Conservation (phyloP, 2,797 vertebrate species). For the Sebastes nivosus region DNA sequence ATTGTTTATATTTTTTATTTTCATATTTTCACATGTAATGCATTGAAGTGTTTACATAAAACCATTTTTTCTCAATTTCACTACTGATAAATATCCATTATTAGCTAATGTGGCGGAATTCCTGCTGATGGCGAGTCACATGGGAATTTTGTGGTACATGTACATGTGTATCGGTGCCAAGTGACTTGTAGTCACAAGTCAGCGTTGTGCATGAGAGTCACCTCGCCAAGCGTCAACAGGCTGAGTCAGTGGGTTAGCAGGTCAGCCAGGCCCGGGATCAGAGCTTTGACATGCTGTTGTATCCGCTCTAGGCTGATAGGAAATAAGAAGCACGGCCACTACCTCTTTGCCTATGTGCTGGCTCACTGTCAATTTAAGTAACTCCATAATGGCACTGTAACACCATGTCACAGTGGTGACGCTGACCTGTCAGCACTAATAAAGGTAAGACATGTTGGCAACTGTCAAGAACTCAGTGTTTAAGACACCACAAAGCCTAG, state of each 20-base stretch:
- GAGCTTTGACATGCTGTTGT: conserved; percentile 46
- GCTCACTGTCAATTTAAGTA: conserved; percentile 25
- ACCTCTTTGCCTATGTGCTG: conserved; percentile 11
- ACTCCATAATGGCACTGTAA: conserved; percentile 36
- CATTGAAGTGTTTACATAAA: background rate
- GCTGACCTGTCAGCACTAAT: conserved; percentile 51
- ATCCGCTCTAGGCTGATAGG: conserved; percentile 22
- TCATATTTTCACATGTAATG: background rate
- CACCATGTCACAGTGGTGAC: conserved; percentile 45
- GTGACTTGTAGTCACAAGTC: conserved; percentile 25
- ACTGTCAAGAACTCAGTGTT: conserved; percentile 35
- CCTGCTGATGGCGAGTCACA: conserved; percentile 17
- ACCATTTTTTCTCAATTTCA: background rate
- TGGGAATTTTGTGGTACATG: conserved; percentile 23
- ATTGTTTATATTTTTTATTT: background rate
- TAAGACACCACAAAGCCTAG: conserved; percentile 28
- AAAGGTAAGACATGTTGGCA: conserved; percentile 54
- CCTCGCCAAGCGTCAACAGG: conserved; percentile 31
- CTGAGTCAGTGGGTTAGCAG: conserved; percentile 69
- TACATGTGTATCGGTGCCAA: conserved; percentile 22
- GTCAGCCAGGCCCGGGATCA: conserved; percentile 63
- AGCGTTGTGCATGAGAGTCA: conserved; percentile 10
- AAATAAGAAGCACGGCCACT: conserved; percentile 37
- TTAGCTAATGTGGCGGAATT: conserved; percentile 14
- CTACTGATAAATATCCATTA: background rate